phyloP scores from a whole-genome alignment of 2,797 vertebrate genomes.

The Paratrypauchen microcephalus region DNA sequence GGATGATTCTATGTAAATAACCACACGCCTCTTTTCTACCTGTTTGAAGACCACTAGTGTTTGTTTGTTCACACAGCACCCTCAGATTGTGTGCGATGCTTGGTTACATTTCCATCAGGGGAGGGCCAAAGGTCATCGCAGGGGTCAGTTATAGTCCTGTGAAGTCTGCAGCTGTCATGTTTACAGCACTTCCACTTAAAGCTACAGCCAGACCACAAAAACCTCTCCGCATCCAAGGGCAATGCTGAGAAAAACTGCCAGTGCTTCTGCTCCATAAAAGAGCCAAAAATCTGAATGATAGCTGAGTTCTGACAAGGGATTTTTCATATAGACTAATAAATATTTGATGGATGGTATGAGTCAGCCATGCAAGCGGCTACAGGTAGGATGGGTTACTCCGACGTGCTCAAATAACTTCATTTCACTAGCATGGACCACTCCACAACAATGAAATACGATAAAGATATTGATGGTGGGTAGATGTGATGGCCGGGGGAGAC shows the following conservation, averaged over 20 bases:
- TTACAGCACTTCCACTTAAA: slow-evolving; percentile 40
- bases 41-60: slow-evolving; percentile 46
- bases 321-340: slow-evolving; percentile 63
- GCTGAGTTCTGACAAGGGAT: slow-evolving; percentile 51
- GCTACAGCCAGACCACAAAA: slow-evolving; percentile 20
- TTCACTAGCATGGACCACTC: too few relatives aligned
- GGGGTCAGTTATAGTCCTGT: slow-evolving; percentile 42
- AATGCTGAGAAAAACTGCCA: slow-evolving; percentile 21
- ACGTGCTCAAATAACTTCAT: slow-evolving; percentile 48
- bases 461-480: too few relatives aligned
- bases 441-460: too few relatives aligned
- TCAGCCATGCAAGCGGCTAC: slow-evolving; percentile 40
- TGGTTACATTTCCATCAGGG: slow-evolving; percentile 70
- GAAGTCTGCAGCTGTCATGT: slow-evolving; percentile 54
- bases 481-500: too few relatives aligned
- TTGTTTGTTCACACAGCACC: slow-evolving; percentile 62
- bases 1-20: slow-evolving; percentile 7
- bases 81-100: slow-evolving; percentile 59
- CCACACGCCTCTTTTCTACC: slow-evolving; percentile 16
- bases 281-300: slow-evolving; percentile 52
- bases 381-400: slow-evolving; percentile 36
- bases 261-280: slow-evolving; percentile 50
- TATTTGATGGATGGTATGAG: slow-evolving; percentile 62
- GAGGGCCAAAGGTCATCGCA: slow-evolving; percentile 57
- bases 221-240: slow-evolving; percentile 28